Base-by-base conservation (phyloP, 2,888 invertebrate genomes). In the Apomyelois bistriatella region DNA sequence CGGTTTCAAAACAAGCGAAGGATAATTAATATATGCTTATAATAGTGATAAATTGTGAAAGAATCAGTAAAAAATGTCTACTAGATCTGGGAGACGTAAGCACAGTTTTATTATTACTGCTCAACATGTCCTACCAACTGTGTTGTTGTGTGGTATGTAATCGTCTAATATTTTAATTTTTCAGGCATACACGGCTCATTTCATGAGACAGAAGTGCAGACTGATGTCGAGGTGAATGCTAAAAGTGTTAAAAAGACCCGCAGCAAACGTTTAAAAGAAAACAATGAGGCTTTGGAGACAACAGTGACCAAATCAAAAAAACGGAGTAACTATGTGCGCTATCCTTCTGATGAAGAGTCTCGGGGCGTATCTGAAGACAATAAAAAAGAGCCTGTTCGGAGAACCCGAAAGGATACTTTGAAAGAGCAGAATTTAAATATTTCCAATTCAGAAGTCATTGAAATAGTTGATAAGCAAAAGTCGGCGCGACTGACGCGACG, bases 71-170 rank as follows among this genome's bases (percentile, higher is more conserved):
- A 73, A 62, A 57, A 88, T 89, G 88, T 80, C 86, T 57, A 89
- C 88, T 3, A 79, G 88, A 70, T 87, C 88, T 52, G 84, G 87
- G 38, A 89, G 82, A 78, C 75, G 89, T 89, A 73, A 81, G 85
- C 80, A 55, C 30, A 48, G 32, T 22, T 0, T 17, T 13, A 22
- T n/a, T 48, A 8, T 50, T 16, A 13, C 22, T 37, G 28, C 22
- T 38, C 37, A 15, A 38, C 5, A 6, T 38, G 22, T 22, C 7
- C 7, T 32, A 32, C 32, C 7, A 28, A 28, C 28, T n/a, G n/a
- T n/a, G 5, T 22, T 22, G 22, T 22, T 22, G 22, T 22, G 22
- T 5, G 22, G 22, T 32, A 4, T 8, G 32, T 40, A 12, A 36
- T 8, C 8, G 8, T 28, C n/a, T 32, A 50, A 37, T 48, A 53